These are phyloP conservation scores for Enteromius fasciolatus DNA, from an alignment of 2,797 vertebrate species.

Conservation along the genomic window DNA sequence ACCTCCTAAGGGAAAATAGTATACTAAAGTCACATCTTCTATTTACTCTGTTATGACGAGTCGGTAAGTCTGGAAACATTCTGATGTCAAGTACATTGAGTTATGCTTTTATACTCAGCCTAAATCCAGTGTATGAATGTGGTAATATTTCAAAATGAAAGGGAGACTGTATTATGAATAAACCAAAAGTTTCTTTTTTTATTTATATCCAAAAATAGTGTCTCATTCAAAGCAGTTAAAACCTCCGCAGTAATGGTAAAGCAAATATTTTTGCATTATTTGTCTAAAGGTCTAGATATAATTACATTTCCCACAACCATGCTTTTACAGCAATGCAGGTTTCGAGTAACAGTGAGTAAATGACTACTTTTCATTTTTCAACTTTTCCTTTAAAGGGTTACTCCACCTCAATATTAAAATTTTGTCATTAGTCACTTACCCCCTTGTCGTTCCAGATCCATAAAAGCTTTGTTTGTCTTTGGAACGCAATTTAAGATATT, in stretches of 20 bases:
- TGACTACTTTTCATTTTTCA: too few species aligned
- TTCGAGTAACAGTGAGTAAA: too few species aligned
- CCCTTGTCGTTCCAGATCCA: too few species aligned
- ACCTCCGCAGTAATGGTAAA: background rate
- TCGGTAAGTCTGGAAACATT: background rate
- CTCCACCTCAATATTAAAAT: too few species aligned
- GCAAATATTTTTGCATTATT: background rate
- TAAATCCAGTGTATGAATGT: constrained; percentile 7
- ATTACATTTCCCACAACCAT: background rate
- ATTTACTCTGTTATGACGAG: background rate
- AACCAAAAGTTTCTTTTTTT: background rate
- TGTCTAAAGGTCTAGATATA: background rate
- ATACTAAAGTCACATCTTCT: background rate
- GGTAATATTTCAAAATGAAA: background rate
- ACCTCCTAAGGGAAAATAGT: background rate
- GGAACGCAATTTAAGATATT: too few species aligned
- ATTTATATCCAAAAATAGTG: background rate
- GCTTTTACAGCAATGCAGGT: background rate
- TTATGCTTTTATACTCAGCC: background rate
- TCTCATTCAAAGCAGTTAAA: background rate
- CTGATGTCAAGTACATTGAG: background rate
- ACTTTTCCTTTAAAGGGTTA: too few species aligned
- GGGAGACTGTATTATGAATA: background rate
- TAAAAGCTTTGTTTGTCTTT: too few species aligned
- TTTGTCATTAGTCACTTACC: too few species aligned